These are phyloP conservation scores for Autographa pulchrina DNA, from an alignment of 2,888 invertebrate genomes.

Conservation along the genomic window DNA sequence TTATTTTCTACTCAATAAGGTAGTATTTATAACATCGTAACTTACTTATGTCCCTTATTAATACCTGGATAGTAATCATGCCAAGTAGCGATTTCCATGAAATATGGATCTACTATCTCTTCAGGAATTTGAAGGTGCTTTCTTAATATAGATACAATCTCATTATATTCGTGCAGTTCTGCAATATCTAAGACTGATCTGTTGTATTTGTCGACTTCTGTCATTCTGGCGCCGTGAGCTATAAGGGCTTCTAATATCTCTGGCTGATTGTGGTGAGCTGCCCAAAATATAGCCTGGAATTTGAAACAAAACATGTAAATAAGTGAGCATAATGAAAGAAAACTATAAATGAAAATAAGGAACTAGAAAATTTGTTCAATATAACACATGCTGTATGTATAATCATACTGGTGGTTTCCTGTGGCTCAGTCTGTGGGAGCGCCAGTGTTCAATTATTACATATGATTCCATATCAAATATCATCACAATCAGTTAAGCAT, in stretches of 20 bases:
- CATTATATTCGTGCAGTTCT: conserved; percentile 82
- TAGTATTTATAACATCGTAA: conserved; percentile 13
- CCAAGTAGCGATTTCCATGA: conserved; percentile 76
- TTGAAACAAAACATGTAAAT: background rate
- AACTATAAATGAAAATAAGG: background rate
- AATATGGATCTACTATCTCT: conserved; percentile 61
- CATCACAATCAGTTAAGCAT: no score
- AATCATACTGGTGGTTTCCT: no score
- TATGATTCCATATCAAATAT: no score
- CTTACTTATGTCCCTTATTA: conserved; percentile 75
- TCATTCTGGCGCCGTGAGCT: conserved; percentile 84
- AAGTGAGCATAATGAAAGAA: no score
- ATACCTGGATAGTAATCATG: conserved; percentile 87
- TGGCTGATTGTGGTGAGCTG: conserved; percentile 88
- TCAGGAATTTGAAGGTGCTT: conserved; percentile 71
- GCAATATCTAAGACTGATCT: conserved; percentile 89
- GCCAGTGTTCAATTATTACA: no score
- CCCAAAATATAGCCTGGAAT: conserved; percentile 91
- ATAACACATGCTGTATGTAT: no score
- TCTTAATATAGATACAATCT: conserved; percentile 83
- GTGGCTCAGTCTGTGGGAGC: no score
- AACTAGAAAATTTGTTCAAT: background rate
- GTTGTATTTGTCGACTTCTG: conserved; percentile 85
- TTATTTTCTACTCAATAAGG: conserved; percentile 5
- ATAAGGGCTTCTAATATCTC: conserved; percentile 89